Percentiles rank a stretch among this genome's conserved stretches.
Evolutionary conservation across 1,140 invertebrate genomes (phyloP).

Genomic region (Myzus persicae): DNA sequence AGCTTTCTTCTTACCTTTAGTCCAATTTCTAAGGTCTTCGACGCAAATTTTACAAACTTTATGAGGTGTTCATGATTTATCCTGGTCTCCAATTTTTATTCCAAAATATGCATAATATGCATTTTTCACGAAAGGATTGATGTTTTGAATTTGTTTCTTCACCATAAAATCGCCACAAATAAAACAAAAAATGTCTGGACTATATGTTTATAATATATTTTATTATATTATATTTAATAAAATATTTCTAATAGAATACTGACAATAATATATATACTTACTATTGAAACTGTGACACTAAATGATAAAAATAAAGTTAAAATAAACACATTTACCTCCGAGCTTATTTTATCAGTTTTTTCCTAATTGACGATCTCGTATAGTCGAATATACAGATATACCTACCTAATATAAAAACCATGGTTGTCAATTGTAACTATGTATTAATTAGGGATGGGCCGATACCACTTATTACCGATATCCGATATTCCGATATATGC

Average conservation of each 20-base stretch:
- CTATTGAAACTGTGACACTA: neutral
- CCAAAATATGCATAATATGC: too few species aligned
- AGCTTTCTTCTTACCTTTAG: constrained; percentile 40
- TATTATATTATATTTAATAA: neutral
- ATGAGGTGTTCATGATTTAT: too few species aligned
- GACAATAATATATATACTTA: neutral
- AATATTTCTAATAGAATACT: neutral
- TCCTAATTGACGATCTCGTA: neutral
- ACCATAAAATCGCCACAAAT: constrained; percentile 59
- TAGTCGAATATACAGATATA: neutral
- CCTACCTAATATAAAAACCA: neutral
- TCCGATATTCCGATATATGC: too few species aligned
- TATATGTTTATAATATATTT: constrained; percentile 30
- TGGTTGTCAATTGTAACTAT: neutral
- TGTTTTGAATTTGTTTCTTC: constrained; percentile 55
- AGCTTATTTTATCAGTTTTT: constrained; percentile 18
- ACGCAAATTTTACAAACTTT: too few species aligned
- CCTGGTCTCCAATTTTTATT: too few species aligned
- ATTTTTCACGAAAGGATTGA: constrained; percentile 42
- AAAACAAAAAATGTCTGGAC: constrained; percentile 52
- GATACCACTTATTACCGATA: too few species aligned
- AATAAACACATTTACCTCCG: neutral
- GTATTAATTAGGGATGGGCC: too few species aligned
- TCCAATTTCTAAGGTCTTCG: too few species aligned
- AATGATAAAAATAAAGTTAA: neutral